Percentiles rank a stretch among this genome's conserved stretches.
Conservation (phyloP, 1,140 invertebrate genomes). For the Eriocheir sinensis region DNA sequence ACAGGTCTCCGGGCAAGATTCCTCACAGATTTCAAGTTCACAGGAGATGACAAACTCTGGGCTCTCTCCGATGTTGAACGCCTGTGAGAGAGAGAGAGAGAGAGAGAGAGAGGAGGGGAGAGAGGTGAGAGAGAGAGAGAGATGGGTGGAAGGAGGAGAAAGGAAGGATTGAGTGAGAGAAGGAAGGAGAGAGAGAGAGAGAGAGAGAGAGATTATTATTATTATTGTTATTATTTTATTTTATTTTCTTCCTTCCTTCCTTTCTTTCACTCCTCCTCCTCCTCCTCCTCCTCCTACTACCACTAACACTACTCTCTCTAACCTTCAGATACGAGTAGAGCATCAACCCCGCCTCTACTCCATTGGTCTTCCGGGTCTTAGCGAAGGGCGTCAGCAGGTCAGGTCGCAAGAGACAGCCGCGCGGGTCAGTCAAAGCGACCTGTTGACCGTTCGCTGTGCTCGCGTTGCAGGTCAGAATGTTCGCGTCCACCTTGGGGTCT, state of each 20-base stretch:
- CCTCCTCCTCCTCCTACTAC: too few relatives aligned
- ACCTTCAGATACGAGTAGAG: slow-evolving; percentile 78
- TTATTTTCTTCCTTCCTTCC: too few relatives aligned
- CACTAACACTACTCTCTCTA: not conserved
- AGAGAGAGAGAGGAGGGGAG: too few relatives aligned
- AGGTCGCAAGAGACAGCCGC: slow-evolving; percentile 70
- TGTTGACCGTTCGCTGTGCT: not conserved
- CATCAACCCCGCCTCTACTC: slow-evolving; percentile 76
- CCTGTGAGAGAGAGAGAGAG: slow-evolving; percentile 51
- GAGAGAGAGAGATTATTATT: slow-evolving; percentile 5
- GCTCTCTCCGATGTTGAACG: slow-evolving; percentile 69
- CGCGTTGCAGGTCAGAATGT: slow-evolving; percentile 72
- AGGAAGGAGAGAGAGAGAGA: not conserved
- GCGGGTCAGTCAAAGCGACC: slow-evolving; percentile 65
- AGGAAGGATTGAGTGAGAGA: too few relatives aligned
- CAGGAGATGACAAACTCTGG: slow-evolving; percentile 74
- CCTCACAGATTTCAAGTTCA: slow-evolving; percentile 74
- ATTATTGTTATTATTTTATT: too few relatives aligned
- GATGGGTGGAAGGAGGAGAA: too few relatives aligned
- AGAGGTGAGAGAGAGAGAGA: not conserved
- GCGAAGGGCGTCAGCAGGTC: slow-evolving; percentile 76
- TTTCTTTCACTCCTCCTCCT: too few relatives aligned
- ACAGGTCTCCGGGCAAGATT: slow-evolving; percentile 61
- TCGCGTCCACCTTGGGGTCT: slow-evolving; percentile 62
- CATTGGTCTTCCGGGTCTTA: slow-evolving; percentile 73